phyloP scores from a whole-genome alignment of 2,797 vertebrate genomes.

The Ceryle rudis region DNA sequence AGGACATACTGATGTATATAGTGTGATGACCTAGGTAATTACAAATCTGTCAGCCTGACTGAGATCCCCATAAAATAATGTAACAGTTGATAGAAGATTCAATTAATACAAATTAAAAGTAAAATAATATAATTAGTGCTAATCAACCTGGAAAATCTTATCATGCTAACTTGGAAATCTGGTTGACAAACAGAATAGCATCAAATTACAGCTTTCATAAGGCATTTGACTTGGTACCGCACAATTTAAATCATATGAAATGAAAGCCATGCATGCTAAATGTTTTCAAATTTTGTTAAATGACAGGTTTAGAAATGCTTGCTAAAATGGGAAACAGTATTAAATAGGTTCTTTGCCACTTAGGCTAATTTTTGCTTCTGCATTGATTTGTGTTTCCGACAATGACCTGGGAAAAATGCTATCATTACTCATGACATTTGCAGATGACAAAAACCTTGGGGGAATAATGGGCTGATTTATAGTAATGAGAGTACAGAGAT shows the following conservation, averaged over 20 bases:
- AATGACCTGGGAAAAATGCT: neutral
- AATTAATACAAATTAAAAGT: constrained; percentile 9
- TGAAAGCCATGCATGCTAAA: neutral
- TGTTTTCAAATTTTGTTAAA: constrained; percentile 5
- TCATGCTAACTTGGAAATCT: neutral
- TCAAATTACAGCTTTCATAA: constrained; percentile 13
- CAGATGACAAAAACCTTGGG: neutral
- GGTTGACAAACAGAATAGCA: constrained; percentile 14
- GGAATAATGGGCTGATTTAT: neutral
- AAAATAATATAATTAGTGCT: neutral
- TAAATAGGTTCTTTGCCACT: neutral
- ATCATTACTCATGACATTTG: neutral
- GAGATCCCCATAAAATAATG: neutral
- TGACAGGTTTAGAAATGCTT: neutral
- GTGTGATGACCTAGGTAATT: neutral
- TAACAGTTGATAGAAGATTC: neutral
- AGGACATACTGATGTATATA: neutral
- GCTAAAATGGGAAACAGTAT: neutral
- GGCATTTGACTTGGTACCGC: neutral
- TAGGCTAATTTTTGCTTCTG: neutral
- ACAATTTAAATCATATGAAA: neutral
- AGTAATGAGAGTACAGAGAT: neutral
- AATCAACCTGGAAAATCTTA: neutral
- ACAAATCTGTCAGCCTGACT: neutral
- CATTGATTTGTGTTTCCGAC: neutral